A percentile compares a stretch with the other conserved stretches of the same genome.
These are phyloP conservation scores for Melinaea marsaeus DNA, from an alignment of 2,888 invertebrate genomes.

Conservation along the genomic window DNA sequence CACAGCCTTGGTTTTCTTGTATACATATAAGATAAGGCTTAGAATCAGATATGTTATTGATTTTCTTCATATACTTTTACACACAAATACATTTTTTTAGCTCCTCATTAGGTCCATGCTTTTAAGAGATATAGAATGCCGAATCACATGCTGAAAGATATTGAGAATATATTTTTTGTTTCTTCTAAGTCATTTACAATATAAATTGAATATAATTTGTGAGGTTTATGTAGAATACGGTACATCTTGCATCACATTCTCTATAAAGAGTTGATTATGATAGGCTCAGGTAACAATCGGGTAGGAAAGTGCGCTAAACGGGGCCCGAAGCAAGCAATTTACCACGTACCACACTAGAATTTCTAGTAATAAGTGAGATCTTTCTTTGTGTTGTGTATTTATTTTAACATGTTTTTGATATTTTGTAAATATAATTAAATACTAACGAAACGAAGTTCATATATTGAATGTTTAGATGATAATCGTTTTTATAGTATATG, in stretches of 20 bases:
- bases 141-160: too few relatives aligned
- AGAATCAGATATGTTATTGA: neutral
- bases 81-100: too few relatives aligned
- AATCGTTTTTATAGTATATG: too few relatives aligned
- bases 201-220: too few relatives aligned
- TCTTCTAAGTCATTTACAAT: too few relatives aligned
- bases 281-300: conserved; percentile 31
- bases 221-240: neutral
- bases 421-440: neutral
- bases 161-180: too few relatives aligned
- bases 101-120: too few relatives aligned
- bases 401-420: conserved; percentile 10
- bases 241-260: conserved; percentile 21
- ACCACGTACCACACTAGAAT: conserved; percentile 36
- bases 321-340: conserved; percentile 40
- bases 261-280: conserved; percentile 43
- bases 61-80: neutral
- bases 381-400: conserved; percentile 19
- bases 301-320: conserved; percentile 41
- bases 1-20: neutral
- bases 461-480: too few relatives aligned
- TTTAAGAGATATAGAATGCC: too few relatives aligned
- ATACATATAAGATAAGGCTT: neutral
- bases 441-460: too few relatives aligned
- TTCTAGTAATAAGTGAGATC: conserved; percentile 29